Base-by-base conservation (phyloP, 2,888 invertebrate species). In the Agriopis marginaria region DNA sequence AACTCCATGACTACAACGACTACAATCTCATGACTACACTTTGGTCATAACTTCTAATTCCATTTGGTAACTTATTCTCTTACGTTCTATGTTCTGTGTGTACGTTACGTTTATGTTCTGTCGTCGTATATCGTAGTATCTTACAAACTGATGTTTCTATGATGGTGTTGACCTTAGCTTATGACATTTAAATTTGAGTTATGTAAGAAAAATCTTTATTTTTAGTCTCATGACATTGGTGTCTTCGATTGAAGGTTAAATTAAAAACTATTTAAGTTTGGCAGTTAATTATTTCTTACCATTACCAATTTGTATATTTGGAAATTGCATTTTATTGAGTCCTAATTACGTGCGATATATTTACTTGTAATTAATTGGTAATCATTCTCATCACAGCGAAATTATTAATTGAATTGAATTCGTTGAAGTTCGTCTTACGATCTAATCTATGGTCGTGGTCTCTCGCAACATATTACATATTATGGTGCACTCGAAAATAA, bases 191-290 rank as follows among this genome's bases (percentile, higher is more conserved):
- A 14, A 56, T 50, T 14, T 50, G 32, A 50, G 50, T 62, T 59
- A 58, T 59, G 47, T 54, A 51, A 49, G 54, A 47, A 32, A 32
- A 32, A 55, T 58, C 3, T 47, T 54, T 68, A 60, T 63, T 32
- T 63, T 63, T 60, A 63, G 53, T 44, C 23, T n/a, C 53, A 44
- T 63, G 63, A 47, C 67, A 67, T 66, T 62, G 62, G 50, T 11
- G 7, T 14, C 17, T 23, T 56, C 45, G 17, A 63, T 32, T n/a
- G 53, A 32, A 62, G 62, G 53, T 62, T 45, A 32, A n/a, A 53
- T 45, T 49, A 12, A 40, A 40, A 54, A 42, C 51, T 49, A 49
- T 49, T 40, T 51, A 61, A 40, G n/a, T 45, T 47, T 47, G 45
- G 58, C 10, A 45, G 23, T 32, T 47, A 58, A 32, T 45, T n/a